These are phyloP conservation scores for Pseudococcus jackbeardsleyi DNA, from an alignment of 2,888 invertebrate genomes.

Conservation along the genomic window DNA sequence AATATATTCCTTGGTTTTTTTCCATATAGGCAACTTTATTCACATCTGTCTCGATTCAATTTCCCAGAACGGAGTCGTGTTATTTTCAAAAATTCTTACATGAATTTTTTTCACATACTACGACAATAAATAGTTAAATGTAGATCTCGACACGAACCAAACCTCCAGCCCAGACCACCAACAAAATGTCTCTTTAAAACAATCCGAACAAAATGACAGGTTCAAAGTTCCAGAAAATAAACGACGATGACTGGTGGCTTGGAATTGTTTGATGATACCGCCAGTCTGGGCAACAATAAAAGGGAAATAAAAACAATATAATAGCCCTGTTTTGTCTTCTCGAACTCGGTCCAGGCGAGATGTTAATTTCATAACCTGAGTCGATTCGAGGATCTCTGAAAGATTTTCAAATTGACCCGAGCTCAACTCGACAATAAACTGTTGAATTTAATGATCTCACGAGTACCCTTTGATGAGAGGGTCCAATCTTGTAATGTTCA, in stretches of 20 bases:
- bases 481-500: neutral
- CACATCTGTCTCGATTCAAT: neutral
- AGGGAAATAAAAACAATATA: constrained; percentile 57
- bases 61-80: neutral
- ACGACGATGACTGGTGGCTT: constrained; percentile 59
- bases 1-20: neutral
- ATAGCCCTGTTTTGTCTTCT: constrained; percentile 51
- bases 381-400: neutral
- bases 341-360: constrained; percentile 33
- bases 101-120: neutral
- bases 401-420: constrained; percentile 40
- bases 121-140: neutral
- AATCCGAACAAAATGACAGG: constrained; percentile 49
- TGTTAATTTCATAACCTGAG: constrained; percentile 41
- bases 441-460: constrained; percentile 57
- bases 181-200: constrained; percentile 36
- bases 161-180: constrained; percentile 21
- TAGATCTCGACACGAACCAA: neutral
- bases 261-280: constrained; percentile 57
- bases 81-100: neutral
- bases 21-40: neutral
- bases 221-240: constrained; percentile 56
- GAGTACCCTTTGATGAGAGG: neutral
- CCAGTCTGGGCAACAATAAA: constrained; percentile 30
- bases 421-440: constrained; percentile 21